Conservation (phyloP, 2,113 vertebrate species). For the Hyaena hyaena region DNA sequence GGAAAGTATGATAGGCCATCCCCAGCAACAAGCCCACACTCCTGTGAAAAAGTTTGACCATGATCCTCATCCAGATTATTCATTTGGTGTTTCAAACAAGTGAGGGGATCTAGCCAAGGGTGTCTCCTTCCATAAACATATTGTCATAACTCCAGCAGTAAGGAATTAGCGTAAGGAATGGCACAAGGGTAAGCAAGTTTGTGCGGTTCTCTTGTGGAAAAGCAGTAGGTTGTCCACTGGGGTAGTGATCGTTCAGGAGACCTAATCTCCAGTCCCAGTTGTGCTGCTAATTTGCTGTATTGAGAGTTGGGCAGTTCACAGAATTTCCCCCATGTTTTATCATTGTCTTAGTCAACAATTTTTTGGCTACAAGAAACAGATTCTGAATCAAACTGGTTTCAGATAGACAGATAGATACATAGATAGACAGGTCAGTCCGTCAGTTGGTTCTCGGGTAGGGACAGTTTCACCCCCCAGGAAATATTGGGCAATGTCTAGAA, state of each 20-base stretch:
- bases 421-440: background rate
- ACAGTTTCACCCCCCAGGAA: background rate
- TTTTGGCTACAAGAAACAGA: conserved; percentile 12
- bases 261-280: background rate
- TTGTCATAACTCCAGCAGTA: background rate
- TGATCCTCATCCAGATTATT: background rate
- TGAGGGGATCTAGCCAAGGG: background rate
- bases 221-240: background rate
- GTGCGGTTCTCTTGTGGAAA: background rate
- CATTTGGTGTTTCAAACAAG: background rate
- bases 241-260: background rate
- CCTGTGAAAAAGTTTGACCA: background rate
- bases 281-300: background rate
- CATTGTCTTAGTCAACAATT: background rate
- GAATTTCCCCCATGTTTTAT: background rate
- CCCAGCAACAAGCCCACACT: background rate
- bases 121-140: background rate
- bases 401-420: background rate
- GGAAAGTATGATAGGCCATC: background rate
- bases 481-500: background rate
- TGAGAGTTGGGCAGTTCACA: background rate
- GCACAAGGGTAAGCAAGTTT: background rate
- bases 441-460: background rate
- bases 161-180: background rate
- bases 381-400: background rate